These are phyloP conservation scores for Australoheros scitulus DNA, from an alignment of 2,113 vertebrate genomes.

Conservation along the genomic window DNA sequence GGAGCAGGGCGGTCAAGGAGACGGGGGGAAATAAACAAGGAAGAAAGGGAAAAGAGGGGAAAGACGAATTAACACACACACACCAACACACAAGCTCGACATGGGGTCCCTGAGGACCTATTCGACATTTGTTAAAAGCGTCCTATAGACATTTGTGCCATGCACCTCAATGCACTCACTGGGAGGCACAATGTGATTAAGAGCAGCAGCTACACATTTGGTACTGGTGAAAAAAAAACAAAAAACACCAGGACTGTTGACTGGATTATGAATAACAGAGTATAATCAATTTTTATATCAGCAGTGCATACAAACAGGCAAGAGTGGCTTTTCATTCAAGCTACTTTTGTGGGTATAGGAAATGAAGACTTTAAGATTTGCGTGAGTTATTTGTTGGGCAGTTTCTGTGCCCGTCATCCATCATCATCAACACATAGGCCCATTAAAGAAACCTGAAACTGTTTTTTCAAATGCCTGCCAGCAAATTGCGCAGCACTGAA, in stretches of 20 bases:
- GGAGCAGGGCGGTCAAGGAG: slow-evolving; percentile 44
- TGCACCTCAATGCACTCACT: slow-evolving; percentile 27
- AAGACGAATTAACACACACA: slow-evolving; percentile 4
- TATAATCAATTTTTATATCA: slow-evolving; percentile 1
- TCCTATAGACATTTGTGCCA: slow-evolving; percentile 50
- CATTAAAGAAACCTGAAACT: not conserved
- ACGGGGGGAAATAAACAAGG: slow-evolving; percentile 51
- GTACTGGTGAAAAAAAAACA: slow-evolving; percentile 3
- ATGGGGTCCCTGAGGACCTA: slow-evolving; percentile 51
- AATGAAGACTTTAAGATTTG: not conserved
- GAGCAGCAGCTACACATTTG: slow-evolving; percentile 32
- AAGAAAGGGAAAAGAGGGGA: not conserved
- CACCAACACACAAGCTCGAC: slow-evolving; percentile 52
- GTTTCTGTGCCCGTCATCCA: not conserved
- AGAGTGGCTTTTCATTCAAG: not conserved
- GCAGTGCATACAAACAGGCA: not conserved
- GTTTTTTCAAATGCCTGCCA: not conserved
- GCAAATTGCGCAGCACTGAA: not conserved
- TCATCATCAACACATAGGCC: not conserved
- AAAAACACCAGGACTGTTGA: not conserved
- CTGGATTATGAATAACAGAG: slow-evolving; percentile 5
- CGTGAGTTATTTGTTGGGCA: not conserved
- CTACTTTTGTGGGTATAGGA: not conserved
- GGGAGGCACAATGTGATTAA: slow-evolving; percentile 42
- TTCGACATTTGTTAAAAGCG: slow-evolving; percentile 47